Evolutionary conservation across 1,140 invertebrate species (phyloP).

Genomic region (Drosophila tristis): DNA sequence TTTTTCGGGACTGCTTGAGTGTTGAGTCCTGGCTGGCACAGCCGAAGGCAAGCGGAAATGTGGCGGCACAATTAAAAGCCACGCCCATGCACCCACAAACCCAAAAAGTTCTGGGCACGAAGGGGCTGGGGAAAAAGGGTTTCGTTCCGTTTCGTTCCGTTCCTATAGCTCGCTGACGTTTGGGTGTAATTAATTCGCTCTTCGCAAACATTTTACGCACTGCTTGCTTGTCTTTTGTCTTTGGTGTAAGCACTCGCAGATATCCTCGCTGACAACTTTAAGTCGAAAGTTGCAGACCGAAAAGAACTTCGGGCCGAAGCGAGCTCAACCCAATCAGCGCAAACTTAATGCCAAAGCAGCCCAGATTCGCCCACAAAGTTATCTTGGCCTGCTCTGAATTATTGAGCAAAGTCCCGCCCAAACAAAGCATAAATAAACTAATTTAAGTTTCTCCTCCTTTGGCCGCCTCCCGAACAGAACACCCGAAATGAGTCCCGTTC

Average conservation of each 20-base stretch:
- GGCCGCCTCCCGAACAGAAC: constrained; percentile 12
- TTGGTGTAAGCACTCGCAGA: constrained; percentile 67
- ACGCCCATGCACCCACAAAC: constrained; percentile 15
- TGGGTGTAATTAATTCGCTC: constrained; percentile 79
- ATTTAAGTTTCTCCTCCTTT: constrained; percentile 67
- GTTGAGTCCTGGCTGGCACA: constrained; percentile 25
- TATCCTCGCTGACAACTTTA: constrained; percentile 74
- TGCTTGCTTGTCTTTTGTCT: constrained; percentile 80
- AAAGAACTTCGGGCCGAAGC: constrained; percentile 27
- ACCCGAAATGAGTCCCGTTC: constrained; percentile 15
- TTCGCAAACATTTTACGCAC: constrained; percentile 79
- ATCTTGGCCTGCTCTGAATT: constrained; percentile 54
- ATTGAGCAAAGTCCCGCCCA: constrained; percentile 55
- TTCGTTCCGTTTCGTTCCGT: not conserved
- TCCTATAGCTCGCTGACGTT: constrained; percentile 45
- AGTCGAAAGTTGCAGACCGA: constrained; percentile 42
- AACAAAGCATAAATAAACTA: constrained; percentile 81
- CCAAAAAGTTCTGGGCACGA: no score
- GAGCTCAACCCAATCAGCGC: constrained; percentile 69
- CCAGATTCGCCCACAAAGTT: constrained; percentile 57
- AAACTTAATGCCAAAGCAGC: constrained; percentile 54
- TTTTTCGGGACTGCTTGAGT: constrained; percentile 9
- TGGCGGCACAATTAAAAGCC: constrained; percentile 50
- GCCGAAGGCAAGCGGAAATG: constrained; percentile 44
- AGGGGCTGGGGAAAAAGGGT: constrained; percentile 21